These are phyloP conservation scores for Vanessa cardui DNA, from an alignment of 2,888 invertebrate genomes.

Conservation along the genomic window DNA sequence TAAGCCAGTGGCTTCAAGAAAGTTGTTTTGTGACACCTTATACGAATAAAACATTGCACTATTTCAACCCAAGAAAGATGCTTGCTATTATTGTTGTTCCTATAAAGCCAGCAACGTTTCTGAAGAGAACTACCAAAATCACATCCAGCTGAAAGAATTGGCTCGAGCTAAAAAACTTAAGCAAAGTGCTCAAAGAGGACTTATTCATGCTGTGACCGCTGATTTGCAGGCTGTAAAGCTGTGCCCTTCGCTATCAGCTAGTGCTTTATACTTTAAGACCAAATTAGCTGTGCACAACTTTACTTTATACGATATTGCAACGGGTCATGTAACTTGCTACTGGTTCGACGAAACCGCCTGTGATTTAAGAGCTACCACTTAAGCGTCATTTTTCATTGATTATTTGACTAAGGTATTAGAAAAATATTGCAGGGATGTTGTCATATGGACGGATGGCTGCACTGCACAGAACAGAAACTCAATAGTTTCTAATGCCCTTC, in stretches of 20 bases:
- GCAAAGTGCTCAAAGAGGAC: background rate
- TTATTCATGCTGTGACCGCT: slow-evolving; percentile 4
- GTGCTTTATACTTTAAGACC: slow-evolving; percentile 3
- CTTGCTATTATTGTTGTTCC: background rate
- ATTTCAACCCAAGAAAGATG: slow-evolving; percentile 2
- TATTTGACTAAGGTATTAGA: slow-evolving; percentile 13
- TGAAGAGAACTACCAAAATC: slow-evolving; percentile 1
- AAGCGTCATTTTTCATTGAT: slow-evolving; percentile 8
- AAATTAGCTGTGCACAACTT: slow-evolving; percentile 4
- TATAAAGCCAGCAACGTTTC: slow-evolving; percentile 8
- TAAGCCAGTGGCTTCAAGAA: slow-evolving; percentile 2
- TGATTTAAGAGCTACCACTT: slow-evolving; percentile 12
- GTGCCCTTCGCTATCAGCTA: slow-evolving; percentile 2
- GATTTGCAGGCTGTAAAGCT: slow-evolving; percentile 4
- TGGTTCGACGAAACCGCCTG: slow-evolving; percentile 7
- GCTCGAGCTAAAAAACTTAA: slow-evolving; percentile 4
- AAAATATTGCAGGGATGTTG: slow-evolving; percentile 1
- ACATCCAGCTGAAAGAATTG: slow-evolving; percentile 3
- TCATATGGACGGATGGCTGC: slow-evolving; percentile 5
- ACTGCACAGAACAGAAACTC: slow-evolving; percentile 8
- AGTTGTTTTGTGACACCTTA: slow-evolving; percentile 1
- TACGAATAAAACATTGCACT: slow-evolving; percentile 1
- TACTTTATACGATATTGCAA: slow-evolving; percentile 7
- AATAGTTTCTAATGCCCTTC: slow-evolving; percentile 1
- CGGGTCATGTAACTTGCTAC: slow-evolving; percentile 7